Base-by-base conservation (phyloP, 2,113 vertebrate genomes). In the Sarotherodon lohbergeri region DNA sequence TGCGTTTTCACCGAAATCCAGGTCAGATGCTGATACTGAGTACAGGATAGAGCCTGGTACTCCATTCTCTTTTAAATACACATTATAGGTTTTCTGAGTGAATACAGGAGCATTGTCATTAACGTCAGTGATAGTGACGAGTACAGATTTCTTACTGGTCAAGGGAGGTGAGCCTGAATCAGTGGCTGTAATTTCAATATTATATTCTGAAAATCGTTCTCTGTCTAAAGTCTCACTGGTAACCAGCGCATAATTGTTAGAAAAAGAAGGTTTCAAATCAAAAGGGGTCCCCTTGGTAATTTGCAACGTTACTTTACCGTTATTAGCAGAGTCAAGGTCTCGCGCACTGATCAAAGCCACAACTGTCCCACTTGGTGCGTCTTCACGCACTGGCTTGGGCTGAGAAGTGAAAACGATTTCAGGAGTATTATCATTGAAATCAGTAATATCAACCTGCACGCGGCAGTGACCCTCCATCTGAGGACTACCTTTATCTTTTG, bases 41-140 rank as follows among this genome's bases (percentile, higher is more conserved):
- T 22, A 22, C 48, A 98, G 92, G 14, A 97, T 95, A 19, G 95
- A 95, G 3, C 98, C 97, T 1, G 97, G 94, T 0, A 91, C 9
- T 2, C 97, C 97, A 63, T 98, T 98, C 90, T 98, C 98, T 9
- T 94, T 95, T 7, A 98, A 94, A 22, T 98, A 98, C 1, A 97
- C 96, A 29, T 97, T 96, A 2, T 98, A 98, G 5, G 22, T n/a
- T n/a, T n/a, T n/a, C n/a, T n/a, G n/a, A n/a, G n/a, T n/a, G n/a
- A n/a, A n/a, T n/a, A n/a, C n/a, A n/a, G n/a, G n/a, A n/a, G n/a
- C 89, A 12, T 98, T 98, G 86, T 98, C 98, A 80, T 98, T 98
- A 3, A 98, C 96, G 17, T 99, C 98, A 84, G 96, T 97, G 88
- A 99, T 94, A 86, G 95, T 96, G 36, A 99, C 95, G 7, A 93